Percentiles rank a stretch among this genome's conserved stretches.
Evolutionary conservation across 2,888 invertebrate species (phyloP).

Genomic region (Ceraclea dissimilis): DNA sequence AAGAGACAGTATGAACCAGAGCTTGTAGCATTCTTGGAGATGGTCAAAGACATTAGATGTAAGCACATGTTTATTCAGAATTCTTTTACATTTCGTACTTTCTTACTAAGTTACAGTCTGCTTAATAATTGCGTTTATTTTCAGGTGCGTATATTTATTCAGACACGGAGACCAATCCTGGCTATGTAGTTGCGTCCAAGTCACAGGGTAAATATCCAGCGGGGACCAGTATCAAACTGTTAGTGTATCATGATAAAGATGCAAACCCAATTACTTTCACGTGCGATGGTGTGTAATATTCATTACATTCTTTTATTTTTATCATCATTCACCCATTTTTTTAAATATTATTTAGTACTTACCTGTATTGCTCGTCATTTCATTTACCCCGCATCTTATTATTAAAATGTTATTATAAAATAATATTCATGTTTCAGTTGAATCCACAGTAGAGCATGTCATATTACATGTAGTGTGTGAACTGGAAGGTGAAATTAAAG

Average conservation of each 20-base stretch:
- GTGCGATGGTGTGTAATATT: slow-evolving; percentile 67
- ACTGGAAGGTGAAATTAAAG: slow-evolving; percentile 63
- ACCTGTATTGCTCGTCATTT: neutral
- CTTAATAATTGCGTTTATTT: no score
- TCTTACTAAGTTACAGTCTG: no score
- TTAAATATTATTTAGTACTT: neutral
- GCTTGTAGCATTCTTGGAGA: slow-evolving; percentile 71
- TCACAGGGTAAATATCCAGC: slow-evolving; percentile 70
- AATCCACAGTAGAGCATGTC: slow-evolving; percentile 78
- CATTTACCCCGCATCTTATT: neutral
- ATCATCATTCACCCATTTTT: neutral
- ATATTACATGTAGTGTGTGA: slow-evolving; percentile 77
- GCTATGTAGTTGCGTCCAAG: slow-evolving; percentile 81
- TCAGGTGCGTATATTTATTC: slow-evolving; percentile 64
- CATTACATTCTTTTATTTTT: neutral
- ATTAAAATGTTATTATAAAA: neutral
- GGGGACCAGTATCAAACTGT: slow-evolving; percentile 81
- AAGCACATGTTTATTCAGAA: slow-evolving; percentile 32
- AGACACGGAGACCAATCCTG: slow-evolving; percentile 75
- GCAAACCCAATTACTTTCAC: slow-evolving; percentile 77
- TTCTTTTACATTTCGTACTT: neutral
- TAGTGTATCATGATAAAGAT: slow-evolving; percentile 59
- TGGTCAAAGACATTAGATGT: slow-evolving; percentile 76
- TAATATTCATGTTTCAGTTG: slow-evolving; percentile 50
- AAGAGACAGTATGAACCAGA: slow-evolving; percentile 66